Conservation (phyloP, 2,888 invertebrate species). For the Cosmia pyralina region DNA sequence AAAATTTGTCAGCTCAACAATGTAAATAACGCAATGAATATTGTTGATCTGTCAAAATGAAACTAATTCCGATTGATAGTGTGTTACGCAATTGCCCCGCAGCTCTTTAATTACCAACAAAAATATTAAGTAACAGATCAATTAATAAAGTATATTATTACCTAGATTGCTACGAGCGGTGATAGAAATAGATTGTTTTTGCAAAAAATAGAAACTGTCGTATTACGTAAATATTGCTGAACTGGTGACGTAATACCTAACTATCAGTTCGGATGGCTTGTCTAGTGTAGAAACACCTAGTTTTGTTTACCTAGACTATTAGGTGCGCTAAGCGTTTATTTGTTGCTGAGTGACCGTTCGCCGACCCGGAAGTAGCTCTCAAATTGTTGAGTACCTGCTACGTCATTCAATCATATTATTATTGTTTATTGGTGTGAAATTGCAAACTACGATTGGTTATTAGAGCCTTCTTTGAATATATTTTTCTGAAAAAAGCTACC, state of each 20-base stretch:
- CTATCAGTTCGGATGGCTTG: slow-evolving; percentile 59
- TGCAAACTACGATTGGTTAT: neutral
- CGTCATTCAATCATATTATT: slow-evolving; percentile 15
- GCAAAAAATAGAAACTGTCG: slow-evolving; percentile 56
- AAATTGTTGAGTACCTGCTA: slow-evolving; percentile 28
- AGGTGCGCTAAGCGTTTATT: slow-evolving; percentile 68
- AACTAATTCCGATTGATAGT: too few species aligned
- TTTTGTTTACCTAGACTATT: slow-evolving; percentile 69
- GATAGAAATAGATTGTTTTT: slow-evolving; percentile 51
- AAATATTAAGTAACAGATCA: slow-evolving; percentile 33
- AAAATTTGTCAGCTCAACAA: too few species aligned
- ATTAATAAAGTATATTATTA: slow-evolving; percentile 39
- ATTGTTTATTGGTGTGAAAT: slow-evolving; percentile 14
- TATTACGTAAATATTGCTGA: slow-evolving; percentile 66
- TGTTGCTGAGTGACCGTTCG: slow-evolving; percentile 49
- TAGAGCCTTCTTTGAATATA: neutral
- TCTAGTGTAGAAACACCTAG: slow-evolving; percentile 56
- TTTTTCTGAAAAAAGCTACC: neutral
- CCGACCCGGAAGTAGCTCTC: slow-evolving; percentile 62
- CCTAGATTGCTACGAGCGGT: slow-evolving; percentile 2
- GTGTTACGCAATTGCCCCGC: too few species aligned
- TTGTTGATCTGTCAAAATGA: too few species aligned
- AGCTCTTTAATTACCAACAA: slow-evolving; percentile 8
- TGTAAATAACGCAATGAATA: too few species aligned
- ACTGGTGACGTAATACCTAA: slow-evolving; percentile 55